Conservation (phyloP, 2,797 vertebrate species). For the Ctenochaetus hawaiiensis region DNA sequence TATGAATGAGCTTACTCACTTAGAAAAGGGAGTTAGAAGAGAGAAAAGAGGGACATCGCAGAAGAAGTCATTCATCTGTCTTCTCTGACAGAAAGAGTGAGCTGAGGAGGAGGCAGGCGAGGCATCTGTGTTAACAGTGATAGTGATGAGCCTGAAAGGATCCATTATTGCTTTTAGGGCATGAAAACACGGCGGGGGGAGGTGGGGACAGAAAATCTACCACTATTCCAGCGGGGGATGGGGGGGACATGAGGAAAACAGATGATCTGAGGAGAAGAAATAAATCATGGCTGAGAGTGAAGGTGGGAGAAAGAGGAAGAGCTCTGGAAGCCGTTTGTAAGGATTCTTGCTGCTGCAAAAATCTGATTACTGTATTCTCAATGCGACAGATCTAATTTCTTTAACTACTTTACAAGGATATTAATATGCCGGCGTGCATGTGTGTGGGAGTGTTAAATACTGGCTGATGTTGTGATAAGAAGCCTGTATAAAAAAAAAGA, state of each 20-base stretch:
- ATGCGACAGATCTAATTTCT: slow-evolving; percentile 51
- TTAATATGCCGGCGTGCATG: slow-evolving; percentile 34
- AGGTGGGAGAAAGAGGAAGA: slow-evolving; percentile 24
- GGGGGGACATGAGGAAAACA: slow-evolving; percentile 45
- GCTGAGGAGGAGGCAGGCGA: slow-evolving; percentile 25
- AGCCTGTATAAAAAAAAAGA: background rate
- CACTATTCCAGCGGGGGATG: slow-evolving; percentile 55
- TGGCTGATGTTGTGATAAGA: slow-evolving; percentile 44
- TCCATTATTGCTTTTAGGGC: slow-evolving; percentile 63
- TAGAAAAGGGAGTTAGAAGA: slow-evolving; percentile 25
- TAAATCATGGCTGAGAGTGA: slow-evolving; percentile 33
- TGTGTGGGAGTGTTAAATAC: slow-evolving; percentile 47
- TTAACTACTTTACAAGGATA: slow-evolving; percentile 15
- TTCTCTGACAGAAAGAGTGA: slow-evolving; percentile 32
- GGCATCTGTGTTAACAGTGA: slow-evolving; percentile 64
- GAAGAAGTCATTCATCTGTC: slow-evolving; percentile 54
- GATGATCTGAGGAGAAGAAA: slow-evolving; percentile 59
- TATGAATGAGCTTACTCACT: slow-evolving; percentile 61
- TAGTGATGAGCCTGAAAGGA: slow-evolving; percentile 67
- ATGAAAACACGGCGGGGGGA: slow-evolving; percentile 33
- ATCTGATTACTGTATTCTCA: slow-evolving; percentile 51
- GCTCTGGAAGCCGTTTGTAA: slow-evolving; percentile 34
- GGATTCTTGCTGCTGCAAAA: slow-evolving; percentile 19
- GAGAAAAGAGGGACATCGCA: slow-evolving; percentile 22
- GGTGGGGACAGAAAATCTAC: slow-evolving; percentile 40